Conservation (phyloP, 2,888 invertebrate species). For the Thumatha senex region DNA sequence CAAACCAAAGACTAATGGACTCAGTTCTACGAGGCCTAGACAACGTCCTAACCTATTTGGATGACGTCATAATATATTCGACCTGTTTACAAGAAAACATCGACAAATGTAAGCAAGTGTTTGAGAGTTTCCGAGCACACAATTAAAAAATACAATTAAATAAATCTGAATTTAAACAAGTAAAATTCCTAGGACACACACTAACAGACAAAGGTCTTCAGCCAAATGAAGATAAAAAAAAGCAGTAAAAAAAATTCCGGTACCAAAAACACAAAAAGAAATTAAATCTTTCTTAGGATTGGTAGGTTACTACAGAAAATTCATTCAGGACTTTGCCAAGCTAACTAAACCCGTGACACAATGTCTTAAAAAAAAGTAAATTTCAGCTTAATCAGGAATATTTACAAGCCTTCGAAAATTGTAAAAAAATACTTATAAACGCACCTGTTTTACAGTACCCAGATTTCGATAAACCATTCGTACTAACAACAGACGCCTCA, state of each 20-base stretch:
- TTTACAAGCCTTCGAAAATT: constrained; percentile 32
- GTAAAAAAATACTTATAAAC: constrained; percentile 38
- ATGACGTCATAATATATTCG: constrained; percentile 12
- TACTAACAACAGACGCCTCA: constrained; percentile 38
- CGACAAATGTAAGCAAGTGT: constrained; percentile 28
- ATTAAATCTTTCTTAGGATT: constrained; percentile 37
- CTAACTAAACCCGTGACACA: constrained; percentile 34
- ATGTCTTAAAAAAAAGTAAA: constrained; percentile 33
- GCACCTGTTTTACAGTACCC: constrained; percentile 50
- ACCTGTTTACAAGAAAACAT: constrained; percentile 30
- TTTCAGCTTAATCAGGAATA: constrained; percentile 16
- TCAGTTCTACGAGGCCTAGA: constrained; percentile 37
- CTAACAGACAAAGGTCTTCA: constrained; percentile 30
- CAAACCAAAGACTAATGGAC: constrained; percentile 50
- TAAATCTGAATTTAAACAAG: constrained; percentile 31
- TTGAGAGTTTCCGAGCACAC: constrained; percentile 27
- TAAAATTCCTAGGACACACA: constrained; percentile 20
- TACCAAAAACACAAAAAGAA: constrained; percentile 34
- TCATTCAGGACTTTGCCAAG: constrained; percentile 33
- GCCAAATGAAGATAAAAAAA: constrained; percentile 39
- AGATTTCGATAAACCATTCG: constrained; percentile 43
- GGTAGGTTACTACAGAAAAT: constrained; percentile 34
- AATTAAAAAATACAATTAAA: constrained; percentile 32
- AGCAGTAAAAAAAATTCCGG: constrained; percentile 29
- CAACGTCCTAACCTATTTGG: constrained; percentile 22